These are phyloP conservation scores for Rhinogobio ventralis DNA, from an alignment of 2,797 vertebrate species.

Conservation along the genomic window DNA sequence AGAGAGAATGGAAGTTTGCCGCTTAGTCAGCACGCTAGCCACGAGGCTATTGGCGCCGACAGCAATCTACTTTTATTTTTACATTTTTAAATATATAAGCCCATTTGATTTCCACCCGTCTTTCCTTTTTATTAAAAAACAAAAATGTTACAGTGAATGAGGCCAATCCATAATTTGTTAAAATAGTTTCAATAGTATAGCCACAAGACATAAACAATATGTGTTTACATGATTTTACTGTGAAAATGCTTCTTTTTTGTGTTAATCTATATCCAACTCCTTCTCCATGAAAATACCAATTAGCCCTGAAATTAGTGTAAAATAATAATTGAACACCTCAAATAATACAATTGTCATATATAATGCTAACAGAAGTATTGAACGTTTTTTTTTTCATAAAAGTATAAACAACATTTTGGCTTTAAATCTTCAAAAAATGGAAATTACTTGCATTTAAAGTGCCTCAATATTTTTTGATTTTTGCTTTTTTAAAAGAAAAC, in stretches of 20 bases:
- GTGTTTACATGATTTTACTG: background rate
- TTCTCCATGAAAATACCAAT: too few species aligned
- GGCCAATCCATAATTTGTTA: background rate
- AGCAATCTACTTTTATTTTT: too few species aligned
- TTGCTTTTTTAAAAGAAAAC: background rate
- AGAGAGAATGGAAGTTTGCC: too few species aligned
- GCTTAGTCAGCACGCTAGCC: too few species aligned
- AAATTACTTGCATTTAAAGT: background rate
- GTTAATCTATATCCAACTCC: too few species aligned
- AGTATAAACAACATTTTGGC: background rate
- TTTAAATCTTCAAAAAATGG: background rate
- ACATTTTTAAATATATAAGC: too few species aligned
- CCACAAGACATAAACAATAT: background rate
- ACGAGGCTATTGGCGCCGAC: too few species aligned
- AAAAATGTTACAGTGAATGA: background rate
- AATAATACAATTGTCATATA: background rate
- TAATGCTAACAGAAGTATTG: background rate
- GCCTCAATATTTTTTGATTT: too few species aligned
- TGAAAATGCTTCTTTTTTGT: background rate
- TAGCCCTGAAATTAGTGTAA: too few species aligned
- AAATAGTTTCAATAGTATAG: background rate
- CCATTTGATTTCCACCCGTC: background rate
- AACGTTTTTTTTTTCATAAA: background rate
- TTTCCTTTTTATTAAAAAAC: too few species aligned
- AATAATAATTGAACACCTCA: too few species aligned